A percentile compares a stretch with the other conserved stretches of the same genome.
These are phyloP conservation scores for Machaerirhynchus nigripectus DNA, from an alignment of 2,113 vertebrate genomes.

Conservation along the genomic window DNA sequence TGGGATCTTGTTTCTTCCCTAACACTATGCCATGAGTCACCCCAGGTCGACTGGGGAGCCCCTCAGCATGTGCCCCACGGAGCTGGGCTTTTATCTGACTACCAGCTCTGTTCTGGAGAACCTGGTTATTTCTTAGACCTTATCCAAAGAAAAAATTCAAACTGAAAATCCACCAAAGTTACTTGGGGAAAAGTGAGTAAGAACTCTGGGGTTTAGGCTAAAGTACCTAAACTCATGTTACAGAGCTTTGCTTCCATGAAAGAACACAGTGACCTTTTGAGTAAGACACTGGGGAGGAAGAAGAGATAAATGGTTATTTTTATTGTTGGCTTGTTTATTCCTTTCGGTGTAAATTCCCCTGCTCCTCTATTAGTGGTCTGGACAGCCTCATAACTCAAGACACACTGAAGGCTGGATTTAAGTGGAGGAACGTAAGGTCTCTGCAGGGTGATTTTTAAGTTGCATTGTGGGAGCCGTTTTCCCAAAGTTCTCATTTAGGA, in stretches of 20 bases:
- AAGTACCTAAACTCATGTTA: not conserved
- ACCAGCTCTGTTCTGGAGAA: not conserved
- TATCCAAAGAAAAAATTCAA: not conserved
- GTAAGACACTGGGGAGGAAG: slow-evolving; percentile 14
- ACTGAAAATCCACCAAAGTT: not conserved
- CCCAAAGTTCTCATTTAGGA: slow-evolving; percentile 5
- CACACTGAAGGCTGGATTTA: slow-evolving; percentile 43
- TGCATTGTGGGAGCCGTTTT: slow-evolving; percentile 35
- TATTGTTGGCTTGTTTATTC: slow-evolving; percentile 64
- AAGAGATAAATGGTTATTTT: slow-evolving; percentile 61
- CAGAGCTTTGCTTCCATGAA: not conserved
- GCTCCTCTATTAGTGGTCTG: slow-evolving; percentile 44
- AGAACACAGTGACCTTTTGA: slow-evolving; percentile 48
- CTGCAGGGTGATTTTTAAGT: slow-evolving; percentile 37
- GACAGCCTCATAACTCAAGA: slow-evolving; percentile 60
- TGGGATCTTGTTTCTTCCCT: not conserved
- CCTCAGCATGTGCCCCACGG: not conserved
- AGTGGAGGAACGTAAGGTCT: not conserved
- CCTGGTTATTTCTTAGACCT: not conserved
- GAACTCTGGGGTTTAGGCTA: not conserved
- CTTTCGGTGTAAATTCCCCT: slow-evolving; percentile 50
- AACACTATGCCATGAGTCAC: not conserved
- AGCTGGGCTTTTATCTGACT: not conserved
- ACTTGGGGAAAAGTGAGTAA: not conserved
- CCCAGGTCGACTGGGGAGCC: fast-evolving